These are phyloP conservation scores for Atopsyche davidsoni DNA, from an alignment of 1,140 invertebrate genomes.

Conservation along the genomic window DNA sequence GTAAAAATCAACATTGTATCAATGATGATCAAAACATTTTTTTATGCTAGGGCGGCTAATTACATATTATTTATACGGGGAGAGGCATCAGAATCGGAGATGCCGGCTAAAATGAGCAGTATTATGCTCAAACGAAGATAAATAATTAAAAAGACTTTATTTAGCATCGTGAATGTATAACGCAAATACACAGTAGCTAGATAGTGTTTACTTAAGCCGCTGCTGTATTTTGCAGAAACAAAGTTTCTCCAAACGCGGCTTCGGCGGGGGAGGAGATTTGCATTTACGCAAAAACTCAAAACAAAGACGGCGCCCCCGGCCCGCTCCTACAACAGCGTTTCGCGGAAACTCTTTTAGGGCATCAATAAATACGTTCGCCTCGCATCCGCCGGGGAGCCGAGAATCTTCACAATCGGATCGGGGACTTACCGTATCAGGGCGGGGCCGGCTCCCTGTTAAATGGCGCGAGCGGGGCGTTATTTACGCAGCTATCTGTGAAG, in stretches of 20 bases:
- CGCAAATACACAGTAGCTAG: no score
- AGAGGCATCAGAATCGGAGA: no score
- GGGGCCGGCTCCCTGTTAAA: constrained; percentile 23
- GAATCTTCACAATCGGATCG: not conserved
- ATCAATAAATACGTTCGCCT: not conserved
- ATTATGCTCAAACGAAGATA: no score
- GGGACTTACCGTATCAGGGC: constrained; percentile 5
- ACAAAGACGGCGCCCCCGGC: not conserved
- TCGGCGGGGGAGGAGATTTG: not conserved
- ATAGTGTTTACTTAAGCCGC: not conserved
- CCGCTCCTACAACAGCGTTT: not conserved
- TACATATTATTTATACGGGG: no score
- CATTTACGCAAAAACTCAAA: not conserved
- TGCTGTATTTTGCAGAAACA: not conserved
- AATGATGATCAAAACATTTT: no score
- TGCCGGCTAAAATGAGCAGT: no score
- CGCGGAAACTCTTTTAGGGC: not conserved
- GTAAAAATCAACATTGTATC: no score
- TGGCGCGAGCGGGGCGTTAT: constrained; percentile 26
- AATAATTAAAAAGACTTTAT: no score
- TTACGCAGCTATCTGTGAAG: constrained; percentile 16
- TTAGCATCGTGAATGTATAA: no score
- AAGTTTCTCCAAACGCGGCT: not conserved
- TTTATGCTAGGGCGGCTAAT: no score
- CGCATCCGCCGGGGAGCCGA: not conserved